Evolutionary conservation across 2,113 vertebrate species (phyloP).

Genomic region (Odocoileus virginianus): DNA sequence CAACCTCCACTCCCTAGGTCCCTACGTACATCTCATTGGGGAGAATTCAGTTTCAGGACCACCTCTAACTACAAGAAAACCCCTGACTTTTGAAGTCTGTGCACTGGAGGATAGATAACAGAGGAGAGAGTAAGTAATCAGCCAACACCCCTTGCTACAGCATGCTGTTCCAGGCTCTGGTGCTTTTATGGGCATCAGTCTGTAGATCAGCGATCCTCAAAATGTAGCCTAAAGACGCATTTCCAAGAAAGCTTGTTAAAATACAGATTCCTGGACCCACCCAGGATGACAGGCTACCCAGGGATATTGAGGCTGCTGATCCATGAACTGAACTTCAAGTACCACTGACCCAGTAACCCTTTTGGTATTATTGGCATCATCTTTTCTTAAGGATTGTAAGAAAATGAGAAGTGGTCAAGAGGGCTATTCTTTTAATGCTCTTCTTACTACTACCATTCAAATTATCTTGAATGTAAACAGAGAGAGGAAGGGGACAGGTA

Average conservation of each 20-base stretch:
- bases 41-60: neutral
- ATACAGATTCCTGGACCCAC: rapidly evolving
- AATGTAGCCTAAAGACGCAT: neutral
- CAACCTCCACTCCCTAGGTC: neutral
- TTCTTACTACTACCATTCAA: neutral
- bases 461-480: rapidly evolving
- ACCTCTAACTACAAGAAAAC: neutral
- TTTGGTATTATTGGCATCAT: rapidly evolving
- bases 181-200: neutral
- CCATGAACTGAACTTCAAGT: rapidly evolving
- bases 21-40: neutral
- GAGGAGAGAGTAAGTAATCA: too few species aligned
- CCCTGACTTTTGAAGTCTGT: neutral
- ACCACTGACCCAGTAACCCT: too few species aligned
- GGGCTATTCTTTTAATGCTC: neutral
- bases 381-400: neutral
- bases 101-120: rapidly evolving
- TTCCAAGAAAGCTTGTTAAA: neutral
- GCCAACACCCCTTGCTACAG: rapidly evolving
- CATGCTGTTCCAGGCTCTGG: rapidly evolving
- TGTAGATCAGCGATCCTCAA: neutral
- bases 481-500: rapidly evolving
- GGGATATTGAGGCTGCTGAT: rapidly evolving
- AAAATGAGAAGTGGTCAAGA: neutral
- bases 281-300: rapidly evolving